Evolutionary conservation across 2,888 invertebrate species (phyloP).

Genomic region (Carpatolechia fugitivella): DNA sequence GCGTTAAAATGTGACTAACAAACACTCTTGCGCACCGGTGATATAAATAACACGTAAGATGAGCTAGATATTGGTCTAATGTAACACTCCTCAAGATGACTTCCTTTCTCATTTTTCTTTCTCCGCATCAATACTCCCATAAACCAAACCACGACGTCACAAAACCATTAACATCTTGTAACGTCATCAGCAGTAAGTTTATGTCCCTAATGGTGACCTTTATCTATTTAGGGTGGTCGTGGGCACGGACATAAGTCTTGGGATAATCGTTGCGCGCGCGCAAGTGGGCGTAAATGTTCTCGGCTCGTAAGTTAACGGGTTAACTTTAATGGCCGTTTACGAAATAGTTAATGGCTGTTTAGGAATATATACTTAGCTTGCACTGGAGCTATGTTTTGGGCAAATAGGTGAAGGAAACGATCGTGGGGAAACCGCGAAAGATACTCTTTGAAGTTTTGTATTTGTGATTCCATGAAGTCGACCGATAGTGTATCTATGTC

Average conservation of each 20-base stretch:
- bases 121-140: not conserved
- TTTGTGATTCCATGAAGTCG: too few relatives aligned
- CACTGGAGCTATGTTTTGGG: too few relatives aligned
- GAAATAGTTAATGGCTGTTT: not conserved
- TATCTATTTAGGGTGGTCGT: slow-evolving; percentile 20
- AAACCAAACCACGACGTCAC: not conserved
- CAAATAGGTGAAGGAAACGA: too few relatives aligned
- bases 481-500: too few relatives aligned
- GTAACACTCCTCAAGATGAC: too few relatives aligned
- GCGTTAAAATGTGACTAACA: too few relatives aligned
- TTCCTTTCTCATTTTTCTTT: not conserved
- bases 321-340: slow-evolving; percentile 4
- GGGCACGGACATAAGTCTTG: slow-evolving; percentile 12
- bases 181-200: not conserved
- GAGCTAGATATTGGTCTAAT: too few relatives aligned
- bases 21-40: too few relatives aligned
- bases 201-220: slow-evolving; percentile 15
- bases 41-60: too few relatives aligned
- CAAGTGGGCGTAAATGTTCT: slow-evolving; percentile 5
- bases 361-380: not conserved
- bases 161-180: not conserved
- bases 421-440: too few relatives aligned
- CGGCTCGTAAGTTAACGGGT: slow-evolving; percentile 5
- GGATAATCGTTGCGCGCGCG: slow-evolving; percentile 9
- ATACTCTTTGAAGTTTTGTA: too few relatives aligned